Conservation (phyloP, 2,797 vertebrate genomes). For the Microchirus variegatus region DNA sequence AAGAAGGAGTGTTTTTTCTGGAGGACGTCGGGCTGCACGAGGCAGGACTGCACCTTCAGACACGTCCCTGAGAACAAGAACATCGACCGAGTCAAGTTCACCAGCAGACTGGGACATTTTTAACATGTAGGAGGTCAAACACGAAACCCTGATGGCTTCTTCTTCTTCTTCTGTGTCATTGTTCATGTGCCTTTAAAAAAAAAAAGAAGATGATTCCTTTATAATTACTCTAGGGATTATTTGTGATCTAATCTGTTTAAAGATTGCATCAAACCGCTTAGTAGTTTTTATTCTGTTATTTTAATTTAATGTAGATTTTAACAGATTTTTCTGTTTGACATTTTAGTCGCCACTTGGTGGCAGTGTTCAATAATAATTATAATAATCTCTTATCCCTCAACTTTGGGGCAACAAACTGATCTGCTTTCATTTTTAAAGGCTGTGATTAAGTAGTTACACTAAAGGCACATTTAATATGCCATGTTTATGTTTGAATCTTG, state of each 20-base stretch:
- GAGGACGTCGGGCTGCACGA: conserved; percentile 74
- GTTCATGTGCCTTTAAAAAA: too few species aligned
- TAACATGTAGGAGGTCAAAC: conserved; percentile 16
- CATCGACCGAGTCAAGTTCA: conserved; percentile 71
- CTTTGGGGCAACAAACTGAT: background rate
- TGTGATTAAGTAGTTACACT: conserved; percentile 5
- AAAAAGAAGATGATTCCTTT: too few species aligned
- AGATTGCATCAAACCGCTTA: conserved; percentile 17
- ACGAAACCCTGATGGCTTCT: too few species aligned
- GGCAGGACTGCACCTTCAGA: conserved; percentile 68
- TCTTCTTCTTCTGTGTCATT: too few species aligned
- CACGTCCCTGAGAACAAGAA: conserved; percentile 74
- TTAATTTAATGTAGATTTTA: background rate
- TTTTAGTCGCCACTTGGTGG: conserved; percentile 54
- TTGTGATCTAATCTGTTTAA: conserved; percentile 19
- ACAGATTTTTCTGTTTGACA: conserved; percentile 13
- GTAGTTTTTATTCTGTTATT: conserved; percentile 8
- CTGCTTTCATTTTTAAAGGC: conserved; percentile 44
- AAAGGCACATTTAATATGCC: conserved; percentile 14
- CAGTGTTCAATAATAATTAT: background rate
- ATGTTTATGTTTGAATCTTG: too few species aligned
- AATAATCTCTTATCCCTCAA: conserved; percentile 15
- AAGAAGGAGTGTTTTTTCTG: conserved; percentile 80
- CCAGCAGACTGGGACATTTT: conserved; percentile 19
- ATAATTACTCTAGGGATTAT: conserved; percentile 16